Conservation (phyloP, 2,797 vertebrate genomes). For the Pachyuromys duprasi region DNA sequence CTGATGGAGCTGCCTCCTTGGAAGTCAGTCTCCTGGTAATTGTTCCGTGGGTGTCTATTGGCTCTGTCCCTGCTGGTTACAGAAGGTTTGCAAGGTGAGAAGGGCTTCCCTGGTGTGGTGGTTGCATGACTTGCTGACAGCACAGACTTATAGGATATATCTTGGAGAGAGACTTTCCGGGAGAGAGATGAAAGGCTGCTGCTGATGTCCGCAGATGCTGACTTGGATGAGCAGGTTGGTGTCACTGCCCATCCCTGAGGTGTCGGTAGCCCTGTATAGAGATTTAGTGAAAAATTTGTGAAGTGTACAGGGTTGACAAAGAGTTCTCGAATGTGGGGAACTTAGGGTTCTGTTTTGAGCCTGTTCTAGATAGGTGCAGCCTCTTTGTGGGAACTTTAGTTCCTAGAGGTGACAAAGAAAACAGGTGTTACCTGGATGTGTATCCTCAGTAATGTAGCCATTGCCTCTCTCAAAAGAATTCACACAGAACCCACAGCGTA, state of each 20-base stretch:
- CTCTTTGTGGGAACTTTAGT: not conserved
- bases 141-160: not conserved
- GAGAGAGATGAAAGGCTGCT: not conserved
- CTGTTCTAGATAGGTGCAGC: not conserved
- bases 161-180: not conserved
- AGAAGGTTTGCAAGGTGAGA: not conserved
- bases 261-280: not conserved
- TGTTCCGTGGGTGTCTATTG: not conserved
- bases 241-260: not conserved
- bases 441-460: not conserved
- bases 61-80: slow-evolving; percentile 25
- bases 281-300: not conserved
- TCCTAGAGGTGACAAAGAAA: not conserved
- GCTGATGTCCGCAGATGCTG: not conserved
- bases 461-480: not conserved
- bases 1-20: slow-evolving; percentile 18
- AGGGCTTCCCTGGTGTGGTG: not conserved
- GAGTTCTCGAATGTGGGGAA: not conserved
- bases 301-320: not conserved
- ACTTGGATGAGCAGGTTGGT: fast-evolving
- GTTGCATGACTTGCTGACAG: not conserved
- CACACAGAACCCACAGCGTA: not conserved
- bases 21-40: slow-evolving; percentile 1
- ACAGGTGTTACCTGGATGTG: not conserved
- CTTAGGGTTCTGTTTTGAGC: not conserved